Evolutionary conservation across 1,140 invertebrate genomes (phyloP).

Genomic region (Physella acuta): DNA sequence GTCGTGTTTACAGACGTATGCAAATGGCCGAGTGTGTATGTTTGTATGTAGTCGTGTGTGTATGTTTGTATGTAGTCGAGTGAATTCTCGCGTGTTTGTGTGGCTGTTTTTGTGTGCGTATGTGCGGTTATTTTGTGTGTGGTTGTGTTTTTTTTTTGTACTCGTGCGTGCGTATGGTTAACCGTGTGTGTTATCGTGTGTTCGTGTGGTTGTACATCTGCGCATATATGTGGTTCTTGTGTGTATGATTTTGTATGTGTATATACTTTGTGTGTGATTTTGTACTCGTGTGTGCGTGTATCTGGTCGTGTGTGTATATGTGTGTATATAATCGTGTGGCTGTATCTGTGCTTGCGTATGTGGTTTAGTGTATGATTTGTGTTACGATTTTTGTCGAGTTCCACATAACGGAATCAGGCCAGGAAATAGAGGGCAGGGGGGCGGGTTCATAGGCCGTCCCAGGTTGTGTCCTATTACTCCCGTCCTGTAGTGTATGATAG

Average conservation of each 20-base stretch:
- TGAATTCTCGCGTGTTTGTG: background rate
- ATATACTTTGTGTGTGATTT: constrained; percentile 10
- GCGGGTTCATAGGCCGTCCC: no score
- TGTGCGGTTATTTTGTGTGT: background rate
- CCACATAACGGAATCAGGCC: no score
- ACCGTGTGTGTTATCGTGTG: background rate
- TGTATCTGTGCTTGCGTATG: constrained; percentile 16
- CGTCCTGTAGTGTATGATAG: no score
- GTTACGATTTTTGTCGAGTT: no score
- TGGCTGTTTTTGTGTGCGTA: constrained; percentile 5
- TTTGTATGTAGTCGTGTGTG: background rate
- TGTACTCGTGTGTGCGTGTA: constrained; percentile 2
- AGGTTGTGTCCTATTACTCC: no score
- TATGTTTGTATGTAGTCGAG: no score
- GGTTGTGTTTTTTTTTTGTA: no score
- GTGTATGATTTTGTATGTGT: no score
- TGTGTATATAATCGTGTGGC: constrained; percentile 11
- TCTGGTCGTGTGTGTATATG: constrained; percentile 10
- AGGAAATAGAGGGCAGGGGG: no score
- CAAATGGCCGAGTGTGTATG: constrained; percentile 8
- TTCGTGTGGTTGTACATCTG: background rate
- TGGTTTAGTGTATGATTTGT: constrained; percentile 11
- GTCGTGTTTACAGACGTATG: background rate
- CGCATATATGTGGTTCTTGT: constrained; percentile 12
- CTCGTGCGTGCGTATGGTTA: background rate